Evolutionary conservation across 35 echinoderm and acorn worm genomes (phyloP).

Genomic region (Acanthaster planci): DNA sequence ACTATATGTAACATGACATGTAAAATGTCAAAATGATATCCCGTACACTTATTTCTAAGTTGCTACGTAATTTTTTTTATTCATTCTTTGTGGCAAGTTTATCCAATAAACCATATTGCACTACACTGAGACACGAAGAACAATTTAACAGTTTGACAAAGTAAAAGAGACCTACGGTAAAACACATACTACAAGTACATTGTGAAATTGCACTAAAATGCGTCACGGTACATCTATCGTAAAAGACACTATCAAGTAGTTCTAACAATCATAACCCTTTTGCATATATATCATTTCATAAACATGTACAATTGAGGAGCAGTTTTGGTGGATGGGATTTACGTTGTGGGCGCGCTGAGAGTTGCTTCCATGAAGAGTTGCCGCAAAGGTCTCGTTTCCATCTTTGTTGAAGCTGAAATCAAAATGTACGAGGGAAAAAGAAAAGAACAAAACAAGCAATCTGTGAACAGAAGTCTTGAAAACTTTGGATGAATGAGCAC

Average conservation of each 20-base stretch:
- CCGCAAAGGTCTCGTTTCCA: too few species aligned
- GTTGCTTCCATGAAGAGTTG: too few species aligned
- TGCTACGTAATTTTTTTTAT: conserved; percentile 12
- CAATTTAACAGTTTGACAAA: not conserved
- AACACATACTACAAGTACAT: not conserved
- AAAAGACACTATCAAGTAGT: not conserved
- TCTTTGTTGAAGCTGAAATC: too few species aligned
- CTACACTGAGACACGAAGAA: conserved; percentile 11
- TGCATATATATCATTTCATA: not conserved
- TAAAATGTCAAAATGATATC: too few species aligned
- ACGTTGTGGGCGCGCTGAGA: too few species aligned
- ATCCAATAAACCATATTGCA: conserved; percentile 19
- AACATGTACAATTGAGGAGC: not conserved
- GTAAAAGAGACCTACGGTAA: not conserved
- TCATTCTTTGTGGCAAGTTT: conserved; percentile 29
- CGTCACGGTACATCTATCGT: conserved; percentile 14
- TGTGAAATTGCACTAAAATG: conserved; percentile 27
- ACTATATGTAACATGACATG: too few species aligned
- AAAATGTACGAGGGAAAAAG: too few species aligned
- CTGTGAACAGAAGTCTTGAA: too few species aligned
- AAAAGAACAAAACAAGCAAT: too few species aligned
- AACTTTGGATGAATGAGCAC: too few species aligned
- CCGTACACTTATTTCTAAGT: not conserved
- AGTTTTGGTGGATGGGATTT: too few species aligned
- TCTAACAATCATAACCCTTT: not conserved